Base-by-base conservation (phyloP, 2,113 vertebrate genomes). In the Colinus virginianus region DNA sequence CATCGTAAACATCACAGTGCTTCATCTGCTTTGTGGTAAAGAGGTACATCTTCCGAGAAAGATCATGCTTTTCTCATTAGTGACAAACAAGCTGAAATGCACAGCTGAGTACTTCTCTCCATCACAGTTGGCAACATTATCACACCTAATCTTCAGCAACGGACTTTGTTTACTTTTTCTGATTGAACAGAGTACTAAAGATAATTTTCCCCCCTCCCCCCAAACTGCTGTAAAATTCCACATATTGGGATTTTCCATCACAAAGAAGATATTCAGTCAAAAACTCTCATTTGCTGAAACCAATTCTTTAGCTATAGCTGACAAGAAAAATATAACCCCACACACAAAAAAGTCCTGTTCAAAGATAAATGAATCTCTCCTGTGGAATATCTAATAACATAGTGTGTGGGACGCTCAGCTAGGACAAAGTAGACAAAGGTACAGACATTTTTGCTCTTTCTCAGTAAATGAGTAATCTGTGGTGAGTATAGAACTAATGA, bases 201-300 rank as follows among this genome's bases (percentile, higher is more conserved):
- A 78, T 45, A 79, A 71, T 62, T n/a, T n/a, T n/a, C n/a, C n/a
- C n/a, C 49, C 69, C 21, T 21, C 17, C 25, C 18, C 15, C 7
- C 36, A 40, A 9, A 40, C 19, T 87, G 72, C 85, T 83, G 87
- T 90, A 93, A 95, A 95, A 91, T 96, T 95, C 88, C 76, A 93
- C 34, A 77, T 38, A 55, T 34, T 67, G 82, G 68, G 78, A 87
- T 90, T 91, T 95, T 95, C 88, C 82, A 90, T 70, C 36, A 74
- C n/a, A 53, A 46, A 81, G 49, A 46, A 81, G 49, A 28, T 46
- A 71, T 49, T 72, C 32, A 51, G 68, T 42, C 66, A 69, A 67
- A 88, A 72, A 51, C 8, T 59, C 59, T 79, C 81, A n/a, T 36
- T 85, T 72, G 48, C 42, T 3, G 4, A 90, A 81, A 87, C 4